Percentiles rank a stretch among this genome's conserved stretches.
phyloP scores from a whole-genome alignment of 2,888 invertebrate genomes.

The Limulus polyphemus region DNA sequence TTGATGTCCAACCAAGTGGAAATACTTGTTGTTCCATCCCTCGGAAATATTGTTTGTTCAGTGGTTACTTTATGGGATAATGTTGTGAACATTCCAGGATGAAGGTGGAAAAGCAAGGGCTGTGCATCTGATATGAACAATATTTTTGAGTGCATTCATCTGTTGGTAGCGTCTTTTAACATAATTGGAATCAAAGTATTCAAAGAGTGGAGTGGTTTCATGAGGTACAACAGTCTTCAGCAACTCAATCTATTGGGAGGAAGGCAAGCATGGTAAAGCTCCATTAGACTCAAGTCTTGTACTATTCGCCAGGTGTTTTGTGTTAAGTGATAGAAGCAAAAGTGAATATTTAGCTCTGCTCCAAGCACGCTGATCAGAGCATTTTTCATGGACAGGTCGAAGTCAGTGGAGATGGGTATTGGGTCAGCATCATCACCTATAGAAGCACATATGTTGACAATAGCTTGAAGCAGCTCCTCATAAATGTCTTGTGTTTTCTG shows the following conservation, averaged over 20 bases:
- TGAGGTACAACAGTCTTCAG: not conserved
- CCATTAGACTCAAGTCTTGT: no score
- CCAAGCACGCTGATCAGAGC: no score
- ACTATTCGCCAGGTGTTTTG: no score
- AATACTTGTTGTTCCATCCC: not conserved
- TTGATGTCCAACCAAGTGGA: not conserved
- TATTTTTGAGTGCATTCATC: not conserved
- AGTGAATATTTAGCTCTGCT: no score
- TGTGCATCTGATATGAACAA: not conserved
- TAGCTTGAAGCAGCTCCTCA: no score
- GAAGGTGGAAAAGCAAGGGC: not conserved
- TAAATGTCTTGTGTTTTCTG: no score
- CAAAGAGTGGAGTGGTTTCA: not conserved
- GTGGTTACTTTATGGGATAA: not conserved
- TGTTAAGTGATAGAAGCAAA: no score
- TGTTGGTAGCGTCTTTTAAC: not conserved
- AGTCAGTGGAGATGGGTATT: no score
- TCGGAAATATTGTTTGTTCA: not conserved
- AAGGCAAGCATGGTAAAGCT: not conserved
- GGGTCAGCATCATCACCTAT: no score
- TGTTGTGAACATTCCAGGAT: not conserved
- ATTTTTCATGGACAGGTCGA: no score
- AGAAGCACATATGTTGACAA: no score
- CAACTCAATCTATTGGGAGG: not conserved
- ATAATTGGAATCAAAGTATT: not conserved